Evolutionary conservation across 2,113 vertebrate genomes (phyloP), one percentile per base, ranked within the genome.

Genomic region (Sinocyclocheilus rhinocerous): DNA sequence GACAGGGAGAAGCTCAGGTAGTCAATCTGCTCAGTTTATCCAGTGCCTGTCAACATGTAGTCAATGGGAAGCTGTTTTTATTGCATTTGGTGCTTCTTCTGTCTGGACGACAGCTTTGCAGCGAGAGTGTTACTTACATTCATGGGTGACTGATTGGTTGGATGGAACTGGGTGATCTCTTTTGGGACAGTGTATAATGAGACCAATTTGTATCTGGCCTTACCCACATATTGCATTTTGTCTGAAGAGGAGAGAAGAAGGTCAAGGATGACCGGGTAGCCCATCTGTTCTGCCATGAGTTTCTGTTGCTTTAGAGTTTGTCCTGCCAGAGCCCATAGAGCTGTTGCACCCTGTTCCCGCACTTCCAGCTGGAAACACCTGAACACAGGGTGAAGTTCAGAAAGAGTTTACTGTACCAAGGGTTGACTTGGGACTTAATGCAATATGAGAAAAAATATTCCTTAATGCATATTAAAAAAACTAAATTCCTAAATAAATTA

Each of bases 151-250:
- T 63, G 50, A 82, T 52, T 52, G 24, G 63, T 81, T 42, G 59
- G 72, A 57, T 39, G 42, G 84, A 39, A 75, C 12, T 42, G 24
- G 39, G 15, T 8, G 67, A 50, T 70, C 8, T 48, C 33, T 76
- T 88, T 52, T 80, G 87, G 65, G 85, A 86, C 12, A n/a, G 84
- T 73, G 50, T 39, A 52, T 67, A 15, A 61, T 77, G 52, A 80
- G 61, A 88, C 42, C 33, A 42, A 36, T 55, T 18, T 84, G 33
- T 63, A 39, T 70, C 33, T 42, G n/a, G 15, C 86, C 95, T 91
- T 91, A 96, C 95, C 95, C 59, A 96, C 94, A 39, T 94, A 94
- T 84, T 95, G 95, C 95, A 96, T 95, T 88, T 93, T 95, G 88
- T 95, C 94, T 20, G 95, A 96, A 16, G 95, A 90, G 8, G 95